phyloP scores from a whole-genome alignment of 1,140 invertebrate species.

The Cotesia glomerata region DNA sequence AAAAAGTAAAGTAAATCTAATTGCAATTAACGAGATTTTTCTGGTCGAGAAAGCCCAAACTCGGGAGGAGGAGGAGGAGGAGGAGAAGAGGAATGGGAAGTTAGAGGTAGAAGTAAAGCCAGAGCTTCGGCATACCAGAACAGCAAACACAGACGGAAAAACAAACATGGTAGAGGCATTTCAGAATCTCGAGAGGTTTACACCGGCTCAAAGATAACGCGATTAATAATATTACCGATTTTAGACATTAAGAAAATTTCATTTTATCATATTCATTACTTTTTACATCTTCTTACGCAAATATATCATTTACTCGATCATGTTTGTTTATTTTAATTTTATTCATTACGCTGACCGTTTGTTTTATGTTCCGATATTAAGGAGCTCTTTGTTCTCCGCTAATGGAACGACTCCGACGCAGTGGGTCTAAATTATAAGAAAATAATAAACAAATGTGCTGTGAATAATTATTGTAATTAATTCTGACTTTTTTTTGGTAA shows the following conservation, averaged over 20 bases:
- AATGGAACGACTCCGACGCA: no score
- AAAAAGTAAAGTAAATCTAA: background rate
- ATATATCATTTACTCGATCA: background rate
- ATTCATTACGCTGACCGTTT: no score
- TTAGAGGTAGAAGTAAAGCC: background rate
- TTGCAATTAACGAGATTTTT: constrained; percentile 11
- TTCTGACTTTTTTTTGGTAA: no score
- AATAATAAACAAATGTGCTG: no score
- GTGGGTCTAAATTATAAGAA: no score
- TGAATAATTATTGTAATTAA: no score
- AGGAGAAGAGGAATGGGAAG: background rate
- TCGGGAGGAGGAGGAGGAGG: background rate
- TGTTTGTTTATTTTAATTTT: no score
- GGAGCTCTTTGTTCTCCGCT: no score
- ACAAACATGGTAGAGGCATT: constrained; percentile 42
- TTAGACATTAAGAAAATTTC: constrained; percentile 8
- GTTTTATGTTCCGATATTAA: no score
- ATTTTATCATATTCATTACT: background rate
- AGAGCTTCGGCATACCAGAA: constrained; percentile 5
- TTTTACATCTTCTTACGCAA: background rate
- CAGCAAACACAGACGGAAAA: constrained; percentile 41
- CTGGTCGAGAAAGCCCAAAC: background rate
- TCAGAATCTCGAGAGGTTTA: constrained; percentile 39
- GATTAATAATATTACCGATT: constrained; percentile 21
- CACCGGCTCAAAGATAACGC: constrained; percentile 37